phyloP scores from a whole-genome alignment of 2,888 invertebrate genomes.

The Pammene fasciana region DNA sequence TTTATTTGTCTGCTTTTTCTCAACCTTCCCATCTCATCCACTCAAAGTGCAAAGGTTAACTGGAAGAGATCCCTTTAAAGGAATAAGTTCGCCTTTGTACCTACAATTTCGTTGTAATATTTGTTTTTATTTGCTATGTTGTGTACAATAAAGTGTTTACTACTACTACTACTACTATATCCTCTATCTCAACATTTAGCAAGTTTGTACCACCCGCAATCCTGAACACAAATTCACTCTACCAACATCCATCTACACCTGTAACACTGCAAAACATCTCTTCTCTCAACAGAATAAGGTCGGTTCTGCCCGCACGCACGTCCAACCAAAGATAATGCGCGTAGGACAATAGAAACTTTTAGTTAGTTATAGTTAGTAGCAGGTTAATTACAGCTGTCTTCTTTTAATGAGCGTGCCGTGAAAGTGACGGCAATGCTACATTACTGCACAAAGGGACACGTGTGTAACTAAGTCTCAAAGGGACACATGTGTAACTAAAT shows the following conservation, averaged over 20 bases:
- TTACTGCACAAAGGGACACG: slow-evolving; percentile 13
- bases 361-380: slow-evolving; percentile 39
- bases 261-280: not conserved
- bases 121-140: too few species aligned
- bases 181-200: not conserved
- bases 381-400: slow-evolving; percentile 41
- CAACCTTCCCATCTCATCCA: too few species aligned
- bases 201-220: slow-evolving; percentile 31
- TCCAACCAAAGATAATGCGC: slow-evolving; percentile 36
- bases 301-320: slow-evolving; percentile 12
- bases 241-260: slow-evolving; percentile 13
- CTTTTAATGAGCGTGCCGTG: slow-evolving; percentile 38
- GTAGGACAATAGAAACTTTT: slow-evolving; percentile 36
- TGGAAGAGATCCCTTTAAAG: too few species aligned
- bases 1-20: too few species aligned
- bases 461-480: not conserved
- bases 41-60: too few species aligned
- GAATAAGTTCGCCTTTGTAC: too few species aligned
- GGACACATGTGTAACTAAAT: not conserved
- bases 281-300: slow-evolving; percentile 8
- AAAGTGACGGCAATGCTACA: slow-evolving; percentile 27
- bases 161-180: too few species aligned
- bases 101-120: too few species aligned
- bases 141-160: too few species aligned
- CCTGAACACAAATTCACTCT: slow-evolving; percentile 17